Base-by-base conservation (phyloP, 2,113 vertebrate genomes). In the Campylorhamphus procurvoides region DNA sequence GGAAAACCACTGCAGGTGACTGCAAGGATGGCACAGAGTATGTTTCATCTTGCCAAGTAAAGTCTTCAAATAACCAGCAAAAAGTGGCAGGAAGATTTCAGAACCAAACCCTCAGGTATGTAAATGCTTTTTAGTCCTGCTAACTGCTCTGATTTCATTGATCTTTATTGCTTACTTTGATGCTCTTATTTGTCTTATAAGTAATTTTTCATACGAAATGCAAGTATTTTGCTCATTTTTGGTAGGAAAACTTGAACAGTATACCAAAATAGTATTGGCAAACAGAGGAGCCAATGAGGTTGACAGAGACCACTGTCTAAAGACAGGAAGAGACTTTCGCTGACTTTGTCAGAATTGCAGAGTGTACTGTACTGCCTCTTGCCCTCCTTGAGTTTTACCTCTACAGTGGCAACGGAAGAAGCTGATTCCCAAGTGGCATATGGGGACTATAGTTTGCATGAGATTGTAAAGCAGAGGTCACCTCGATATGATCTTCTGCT, bases 61-160 rank as follows among this genome's bases (percentile, higher is more conserved):
- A 99, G 94, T 6, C 8, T 5, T 33, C 27, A 0, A 56, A 0
- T 44, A 23, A 68, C 3, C 91, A 97, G 78, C 90, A 84, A 46
- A 99, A 98, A 96, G 97, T 98, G 53, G 98, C 99, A 8, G 99
- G 99, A 80, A 98, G 89, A 96, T 98, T 81, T 90, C 52, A 98
- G 78, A 99, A 99, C 96, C 99, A 99, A 75, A 99, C 97, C 0
- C 95, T 99, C 53, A 98, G 99, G 99, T 99, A 82, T 22, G 97
- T 98, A 83, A 75, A 55, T 44, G 13, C 10, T 80, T 17, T 83
- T 67, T 44, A 88, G 14, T 44, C 28, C 35, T 59, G 14, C 24
- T 73, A 27, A 58, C 28, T 64, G 33, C 6, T 87, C 42, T 76
- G n/a, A 55, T 18, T 37, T 63, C 47, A 35, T 19, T 74, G 23